Base-by-base conservation (phyloP, 2,888 invertebrate genomes). In the Serripes groenlandicus region DNA sequence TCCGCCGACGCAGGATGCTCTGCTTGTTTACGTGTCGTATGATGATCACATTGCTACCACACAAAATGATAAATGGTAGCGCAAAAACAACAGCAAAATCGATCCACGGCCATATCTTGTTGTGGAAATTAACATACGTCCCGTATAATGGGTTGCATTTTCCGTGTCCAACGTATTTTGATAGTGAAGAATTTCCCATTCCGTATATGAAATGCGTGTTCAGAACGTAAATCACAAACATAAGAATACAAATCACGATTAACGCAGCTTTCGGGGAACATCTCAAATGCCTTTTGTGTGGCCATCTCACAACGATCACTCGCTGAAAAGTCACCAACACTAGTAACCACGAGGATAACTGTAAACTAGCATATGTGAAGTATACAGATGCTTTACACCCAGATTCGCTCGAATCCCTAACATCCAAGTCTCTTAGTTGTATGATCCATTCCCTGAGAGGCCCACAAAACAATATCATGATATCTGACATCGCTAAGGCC, bases 61-160 rank as follows among this genome's bases (percentile, higher is more conserved):
- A 62, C n/a, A 81, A 58, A 4, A 81, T 52, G 1, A 64, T 21
- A 64, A 81, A 74, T 21, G 81, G 81, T 11, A 60, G 26, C 11
- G 73, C 64, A 73, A 81, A 81, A 2, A 76, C 52, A 23, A 73
- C 37, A 7, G 69, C 69, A 26, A 81, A 77, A 70, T 81, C 60
- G 23, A 81, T 70, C 81, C 81, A 81, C n/a, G 32, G 66, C 81
- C 81, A 81, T n/a, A 74, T 62, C 1, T 64, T 68, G 11, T 34
- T 68, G 23, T 76, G 73, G 32, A 81, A 81, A 18, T 54, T 35
- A 18, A 32, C 28, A 34, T 81, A 81, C 3, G 42, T 73, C 30
- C 60, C 35, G 49, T 73, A 69, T 21, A 74, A 11, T 15, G 58
- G 73, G 30, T 52, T 34, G 35, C 81, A 81, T 1, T 21, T 35